Percentiles rank a stretch among this genome's conserved stretches.
phyloP scores from a whole-genome alignment of 2,113 vertebrate genomes.

The Tympanuchus pallidicinctus region DNA sequence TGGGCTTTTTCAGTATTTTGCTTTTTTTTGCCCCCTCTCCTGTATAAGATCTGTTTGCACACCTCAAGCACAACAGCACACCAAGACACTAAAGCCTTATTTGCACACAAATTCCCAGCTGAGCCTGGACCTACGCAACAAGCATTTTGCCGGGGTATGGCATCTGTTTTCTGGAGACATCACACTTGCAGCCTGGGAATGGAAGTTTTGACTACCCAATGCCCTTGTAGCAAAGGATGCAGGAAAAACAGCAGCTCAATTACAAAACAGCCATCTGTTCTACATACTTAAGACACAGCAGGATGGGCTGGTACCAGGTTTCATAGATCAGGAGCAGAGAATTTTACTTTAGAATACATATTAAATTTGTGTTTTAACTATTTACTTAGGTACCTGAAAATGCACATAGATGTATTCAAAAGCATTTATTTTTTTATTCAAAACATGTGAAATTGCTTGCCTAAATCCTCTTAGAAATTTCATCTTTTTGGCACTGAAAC shows the following conservation, averaged over 20 bases:
- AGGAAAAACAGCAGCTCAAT: not conserved
- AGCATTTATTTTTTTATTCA: not conserved
- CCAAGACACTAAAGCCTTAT: not conserved
- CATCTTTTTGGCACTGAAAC: not conserved
- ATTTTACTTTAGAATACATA: not conserved
- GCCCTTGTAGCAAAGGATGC: not conserved
- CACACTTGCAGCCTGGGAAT: not conserved
- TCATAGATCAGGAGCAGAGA: not conserved
- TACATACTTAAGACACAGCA: not conserved
- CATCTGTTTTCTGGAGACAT: not conserved
- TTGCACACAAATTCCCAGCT: not conserved
- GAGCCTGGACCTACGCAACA: not conserved
- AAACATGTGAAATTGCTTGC: not conserved
- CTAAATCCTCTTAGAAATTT: not conserved
- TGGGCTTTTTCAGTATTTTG: not conserved
- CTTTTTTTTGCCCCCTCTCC: not conserved
- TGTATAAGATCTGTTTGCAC: not conserved
- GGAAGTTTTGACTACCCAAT: not conserved
- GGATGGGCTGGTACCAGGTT: not conserved
- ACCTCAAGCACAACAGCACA: not conserved
- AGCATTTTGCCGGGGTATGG: not conserved
- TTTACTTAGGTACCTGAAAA: not conserved
- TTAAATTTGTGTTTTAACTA: not conserved
- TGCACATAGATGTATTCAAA: not conserved
- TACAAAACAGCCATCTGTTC: not conserved